These are phyloP conservation scores for Heterocephalus glaber DNA, from an alignment of 2,113 vertebrate genomes.

Conservation along the genomic window DNA sequence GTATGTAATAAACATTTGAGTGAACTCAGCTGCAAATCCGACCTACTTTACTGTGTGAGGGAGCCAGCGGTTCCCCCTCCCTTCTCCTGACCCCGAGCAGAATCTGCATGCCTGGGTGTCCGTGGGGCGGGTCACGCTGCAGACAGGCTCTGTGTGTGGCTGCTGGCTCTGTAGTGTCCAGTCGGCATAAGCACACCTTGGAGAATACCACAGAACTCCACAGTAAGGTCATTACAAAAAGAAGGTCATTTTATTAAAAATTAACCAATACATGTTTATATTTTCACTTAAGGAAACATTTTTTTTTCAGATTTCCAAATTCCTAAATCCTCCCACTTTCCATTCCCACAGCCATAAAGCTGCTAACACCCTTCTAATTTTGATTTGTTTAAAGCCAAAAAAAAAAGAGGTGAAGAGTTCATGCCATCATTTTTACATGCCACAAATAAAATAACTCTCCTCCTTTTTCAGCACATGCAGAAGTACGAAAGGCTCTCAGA, in stretches of 20 bases:
- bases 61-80: background rate
- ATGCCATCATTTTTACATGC: conserved; percentile 78
- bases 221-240: background rate
- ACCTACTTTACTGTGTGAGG: background rate
- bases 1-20: background rate
- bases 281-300: conserved; percentile 29
- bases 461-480: conserved; percentile 64
- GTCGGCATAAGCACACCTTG: background rate
- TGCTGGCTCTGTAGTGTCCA: background rate
- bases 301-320: conserved; percentile 68
- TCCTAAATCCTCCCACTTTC: conserved; percentile 55
- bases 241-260: conserved; percentile 20
- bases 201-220: background rate
- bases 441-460: conserved; percentile 81
- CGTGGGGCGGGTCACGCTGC: fast-evolving
- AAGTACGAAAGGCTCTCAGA: conserved; percentile 76
- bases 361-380: conserved; percentile 76
- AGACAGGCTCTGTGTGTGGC: background rate
- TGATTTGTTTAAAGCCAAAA: conserved; percentile 77
- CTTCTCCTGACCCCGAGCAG: background rate
- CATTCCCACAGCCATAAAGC: conserved; percentile 59
- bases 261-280: conserved; percentile 2
- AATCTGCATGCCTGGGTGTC: background rate
- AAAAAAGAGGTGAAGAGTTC: conserved; percentile 85
- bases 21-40: background rate